Evolutionary conservation across 2,113 vertebrate species (phyloP).

Genomic region (Nasalis larvatus): DNA sequence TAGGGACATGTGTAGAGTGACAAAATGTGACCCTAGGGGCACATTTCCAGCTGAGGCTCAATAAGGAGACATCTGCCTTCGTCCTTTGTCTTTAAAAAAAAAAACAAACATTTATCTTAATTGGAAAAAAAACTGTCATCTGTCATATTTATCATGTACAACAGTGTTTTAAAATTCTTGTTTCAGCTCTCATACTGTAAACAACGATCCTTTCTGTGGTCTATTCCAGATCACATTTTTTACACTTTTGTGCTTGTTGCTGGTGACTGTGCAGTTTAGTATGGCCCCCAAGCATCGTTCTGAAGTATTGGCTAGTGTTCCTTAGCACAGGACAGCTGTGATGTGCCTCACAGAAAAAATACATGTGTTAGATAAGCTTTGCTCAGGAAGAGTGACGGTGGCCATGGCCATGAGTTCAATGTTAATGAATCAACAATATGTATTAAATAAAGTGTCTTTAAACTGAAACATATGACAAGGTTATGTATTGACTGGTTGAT

Average conservation of each 20-base stretch:
- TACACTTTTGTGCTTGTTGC: not conserved
- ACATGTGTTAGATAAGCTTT: not conserved
- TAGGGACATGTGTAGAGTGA: fast-evolving
- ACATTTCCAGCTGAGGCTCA: not conserved
- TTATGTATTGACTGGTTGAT: not conserved
- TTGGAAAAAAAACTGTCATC: not conserved
- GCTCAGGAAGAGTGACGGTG: not conserved
- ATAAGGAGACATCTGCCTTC: not conserved
- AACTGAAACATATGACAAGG: not conserved
- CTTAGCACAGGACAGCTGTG: not conserved
- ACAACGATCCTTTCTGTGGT: fast-evolving
- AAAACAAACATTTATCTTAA: not conserved
- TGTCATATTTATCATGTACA: not conserved
- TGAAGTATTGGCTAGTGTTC: not conserved
- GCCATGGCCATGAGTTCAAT: not conserved
- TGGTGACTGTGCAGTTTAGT: not conserved
- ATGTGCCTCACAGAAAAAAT: not conserved
- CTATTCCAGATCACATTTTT: not conserved
- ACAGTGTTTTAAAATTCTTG: not conserved
- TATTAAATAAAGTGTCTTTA: not conserved
- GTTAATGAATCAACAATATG: not conserved
- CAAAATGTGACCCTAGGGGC: fast-evolving
- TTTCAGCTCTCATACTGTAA: not conserved
- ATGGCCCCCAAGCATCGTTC: not conserved
- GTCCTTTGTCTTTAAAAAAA: not conserved